These are phyloP conservation scores for Gymnoscopelus microlampas DNA, from an alignment of 2,797 vertebrate species.

Conservation along the genomic window DNA sequence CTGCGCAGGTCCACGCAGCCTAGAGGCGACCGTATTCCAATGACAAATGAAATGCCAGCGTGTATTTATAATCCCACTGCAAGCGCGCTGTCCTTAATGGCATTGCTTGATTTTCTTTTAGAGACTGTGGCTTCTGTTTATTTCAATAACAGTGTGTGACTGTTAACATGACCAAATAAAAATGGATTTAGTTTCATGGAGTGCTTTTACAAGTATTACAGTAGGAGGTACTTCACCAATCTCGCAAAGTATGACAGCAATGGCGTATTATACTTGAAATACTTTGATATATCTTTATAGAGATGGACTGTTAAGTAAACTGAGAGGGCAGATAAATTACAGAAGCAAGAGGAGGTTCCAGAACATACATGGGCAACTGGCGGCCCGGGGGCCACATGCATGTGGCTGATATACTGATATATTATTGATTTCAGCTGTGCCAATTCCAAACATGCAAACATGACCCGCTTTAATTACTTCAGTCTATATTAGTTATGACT, in stretches of 20 bases:
- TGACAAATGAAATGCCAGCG: constrained; percentile 79
- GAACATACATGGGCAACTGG: too few species aligned
- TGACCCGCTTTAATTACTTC: too few species aligned
- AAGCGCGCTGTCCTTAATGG: constrained; percentile 65
- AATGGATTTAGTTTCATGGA: constrained; percentile 24
- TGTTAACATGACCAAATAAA: constrained; percentile 17
- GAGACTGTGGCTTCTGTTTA: constrained; percentile 15
- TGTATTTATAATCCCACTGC: constrained; percentile 77
- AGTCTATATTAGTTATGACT: too few species aligned
- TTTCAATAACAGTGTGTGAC: not conserved
- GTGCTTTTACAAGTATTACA: not conserved
- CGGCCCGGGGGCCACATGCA: too few species aligned
- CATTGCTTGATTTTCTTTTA: constrained; percentile 52
- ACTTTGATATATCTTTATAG: too few species aligned
- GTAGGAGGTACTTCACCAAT: not conserved
- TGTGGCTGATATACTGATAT: too few species aligned
- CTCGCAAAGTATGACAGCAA: too few species aligned
- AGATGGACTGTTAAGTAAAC: too few species aligned
- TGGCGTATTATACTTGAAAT: not conserved
- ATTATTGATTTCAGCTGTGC: too few species aligned
- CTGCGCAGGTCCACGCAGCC: constrained; percentile 63
- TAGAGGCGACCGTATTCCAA: constrained; percentile 71
- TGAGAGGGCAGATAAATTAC: too few species aligned
- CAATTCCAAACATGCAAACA: too few species aligned
- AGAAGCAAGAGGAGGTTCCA: too few species aligned